Evolutionary conservation across 1,140 invertebrate species (phyloP).

Genomic region (Agrypnia vestita): DNA sequence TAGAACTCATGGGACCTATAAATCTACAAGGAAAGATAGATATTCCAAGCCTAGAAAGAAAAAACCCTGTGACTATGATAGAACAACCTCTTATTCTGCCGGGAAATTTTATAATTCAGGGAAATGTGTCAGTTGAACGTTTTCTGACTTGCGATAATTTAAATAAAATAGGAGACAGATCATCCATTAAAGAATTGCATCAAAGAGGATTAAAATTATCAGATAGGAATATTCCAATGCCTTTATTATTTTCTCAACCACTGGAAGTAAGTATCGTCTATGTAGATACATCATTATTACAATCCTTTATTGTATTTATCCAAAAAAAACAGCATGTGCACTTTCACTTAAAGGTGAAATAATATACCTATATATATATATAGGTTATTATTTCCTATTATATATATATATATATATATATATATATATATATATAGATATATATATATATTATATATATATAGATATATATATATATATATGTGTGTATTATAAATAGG

Average conservation of each 20-base stretch:
- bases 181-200: conserved; percentile 57
- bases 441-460: not conserved
- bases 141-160: conserved; percentile 61
- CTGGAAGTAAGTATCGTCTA: conserved; percentile 60
- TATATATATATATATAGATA: not conserved
- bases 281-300: too few relatives aligned
- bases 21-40: conserved; percentile 64
- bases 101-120: conserved; percentile 63
- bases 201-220: conserved; percentile 61
- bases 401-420: not conserved
- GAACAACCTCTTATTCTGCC: conserved; percentile 58
- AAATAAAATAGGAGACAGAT: conserved; percentile 44
- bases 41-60: conserved; percentile 61
- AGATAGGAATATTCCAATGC: conserved; percentile 48
- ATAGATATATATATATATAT: too few relatives aligned
- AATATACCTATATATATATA: too few relatives aligned
- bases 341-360: too few relatives aligned
- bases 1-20: conserved; percentile 64
- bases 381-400: too few relatives aligned
- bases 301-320: too few relatives aligned
- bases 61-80: conserved; percentile 63
- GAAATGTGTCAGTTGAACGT: conserved; percentile 63
- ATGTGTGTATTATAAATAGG: too few relatives aligned
- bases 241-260: conserved; percentile 63
- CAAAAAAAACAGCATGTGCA: too few relatives aligned